Base-by-base conservation (phyloP, 1,140 invertebrate genomes). In the Trachelipus rathkii region DNA sequence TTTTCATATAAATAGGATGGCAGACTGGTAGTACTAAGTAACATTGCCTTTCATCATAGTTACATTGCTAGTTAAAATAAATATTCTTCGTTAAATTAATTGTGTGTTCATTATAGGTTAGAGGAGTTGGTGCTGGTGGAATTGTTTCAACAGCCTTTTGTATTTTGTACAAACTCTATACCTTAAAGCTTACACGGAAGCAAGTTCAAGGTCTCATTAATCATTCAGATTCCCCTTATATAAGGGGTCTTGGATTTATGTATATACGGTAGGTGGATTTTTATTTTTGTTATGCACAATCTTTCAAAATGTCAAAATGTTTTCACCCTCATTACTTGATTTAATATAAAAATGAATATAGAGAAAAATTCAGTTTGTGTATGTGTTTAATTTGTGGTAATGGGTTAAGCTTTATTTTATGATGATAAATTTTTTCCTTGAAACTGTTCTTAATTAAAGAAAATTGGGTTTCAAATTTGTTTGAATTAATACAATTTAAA, bases 111-210 rank as follows among this genome's bases (percentile, higher is more conserved):
- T 77, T 88, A 80, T 84, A 95, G 93, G 95, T 99, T 9, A 89
- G 97, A 82, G 97, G 97, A 71, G 97, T 99, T 68, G 97, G 97
- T 72, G 96, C 96, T 75, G 97, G 98, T 74, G 98, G 98, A 43
- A 99, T 99, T 80, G 97, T 99, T 11, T 98, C 95, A 7, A 98
- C 97, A 79, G 96, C 97, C 0, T 98, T 95, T 86, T 98, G 96
- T 86, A 88, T 99, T n/a, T 89, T 99, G 10, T 99, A 98, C 86
- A 99, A 99, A 88, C 87, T 99, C 76, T 99, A 97, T 86, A 99
- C 97, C 7, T 86, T 99, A 82, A 92, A 94, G 82, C 87, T 99
- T 77, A 99, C 97, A 10, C 89, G 97, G 71, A 99, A 99, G 85
- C 98, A 99, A 86, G 87, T 99, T 70, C 96, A 95, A 85, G 95